Percentiles rank a stretch among this genome's conserved stretches.
Conservation (phyloP, 2,888 invertebrate species). For the Pyrrhosoma nymphula region DNA sequence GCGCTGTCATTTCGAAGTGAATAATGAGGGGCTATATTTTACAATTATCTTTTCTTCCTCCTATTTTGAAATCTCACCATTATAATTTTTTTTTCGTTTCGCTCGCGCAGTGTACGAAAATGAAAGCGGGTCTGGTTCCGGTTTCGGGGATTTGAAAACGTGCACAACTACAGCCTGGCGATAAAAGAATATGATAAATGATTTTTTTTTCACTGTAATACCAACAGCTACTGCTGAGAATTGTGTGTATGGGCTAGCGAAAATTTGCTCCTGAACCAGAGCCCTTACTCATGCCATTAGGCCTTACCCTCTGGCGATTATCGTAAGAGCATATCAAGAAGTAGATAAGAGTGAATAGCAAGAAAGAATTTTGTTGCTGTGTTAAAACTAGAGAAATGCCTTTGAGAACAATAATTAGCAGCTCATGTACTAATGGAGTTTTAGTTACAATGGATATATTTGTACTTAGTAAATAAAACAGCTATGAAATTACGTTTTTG, state of each 20-base stretch:
- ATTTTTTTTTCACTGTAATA: not conserved
- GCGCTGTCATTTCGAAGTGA: constrained; percentile 25
- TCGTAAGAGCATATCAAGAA: not conserved
- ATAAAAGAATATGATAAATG: not conserved
- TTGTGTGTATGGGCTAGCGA: not conserved
- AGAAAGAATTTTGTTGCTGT: no score
- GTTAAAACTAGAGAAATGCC: no score
- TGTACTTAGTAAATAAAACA: no score
- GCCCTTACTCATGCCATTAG: no score
- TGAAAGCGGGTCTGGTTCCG: not conserved
- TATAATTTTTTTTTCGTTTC: not conserved
- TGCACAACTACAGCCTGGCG: not conserved
- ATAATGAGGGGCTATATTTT: constrained; percentile 48
- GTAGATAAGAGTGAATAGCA: no score
- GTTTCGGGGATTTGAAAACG: not conserved
- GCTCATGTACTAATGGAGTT: no score
- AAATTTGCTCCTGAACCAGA: not conserved
- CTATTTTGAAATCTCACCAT: constrained; percentile 39
- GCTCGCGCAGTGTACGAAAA: not conserved
- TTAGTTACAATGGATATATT: no score
- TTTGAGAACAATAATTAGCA: no score
- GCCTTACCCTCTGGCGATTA: not conserved
- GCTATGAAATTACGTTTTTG: not conserved
- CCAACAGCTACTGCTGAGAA: not conserved
- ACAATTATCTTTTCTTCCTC: constrained; percentile 54